Evolutionary conservation across 2,113 vertebrate genomes (phyloP).

Genomic region (Mola mola): DNA sequence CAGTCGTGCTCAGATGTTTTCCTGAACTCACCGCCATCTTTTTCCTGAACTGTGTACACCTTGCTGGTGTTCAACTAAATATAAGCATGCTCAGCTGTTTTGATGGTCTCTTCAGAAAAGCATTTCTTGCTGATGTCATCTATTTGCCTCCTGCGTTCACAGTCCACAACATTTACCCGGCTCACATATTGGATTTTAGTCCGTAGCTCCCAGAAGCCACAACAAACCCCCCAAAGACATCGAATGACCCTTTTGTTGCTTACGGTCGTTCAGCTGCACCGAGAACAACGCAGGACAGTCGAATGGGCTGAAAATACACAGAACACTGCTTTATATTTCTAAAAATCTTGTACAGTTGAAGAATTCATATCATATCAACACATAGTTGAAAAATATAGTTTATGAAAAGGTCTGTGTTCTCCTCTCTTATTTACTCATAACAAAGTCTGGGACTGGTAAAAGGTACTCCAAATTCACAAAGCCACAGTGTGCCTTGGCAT

Average conservation of each 20-base stretch:
- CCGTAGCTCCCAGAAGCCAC: slow-evolving; percentile 34
- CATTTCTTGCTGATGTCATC: slow-evolving; percentile 46
- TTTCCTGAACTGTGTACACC: neutral
- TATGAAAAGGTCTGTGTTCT: slow-evolving; percentile 36
- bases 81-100: neutral
- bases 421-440: slow-evolving; percentile 65
- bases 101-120: slow-evolving; percentile 12
- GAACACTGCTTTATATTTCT: slow-evolving; percentile 29
- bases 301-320: slow-evolving; percentile 2
- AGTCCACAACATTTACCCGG: slow-evolving; percentile 35
- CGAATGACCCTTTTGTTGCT: slow-evolving; percentile 61
- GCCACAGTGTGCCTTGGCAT: slow-evolving; percentile 29
- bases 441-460: slow-evolving; percentile 66
- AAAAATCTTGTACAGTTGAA: slow-evolving; percentile 15
- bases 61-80: neutral
- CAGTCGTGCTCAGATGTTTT: neutral
- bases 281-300: slow-evolving; percentile 40
- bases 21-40: neutral
- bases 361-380: slow-evolving; percentile 49
- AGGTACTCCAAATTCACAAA: slow-evolving; percentile 34
- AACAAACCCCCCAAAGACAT: slow-evolving; percentile 16
- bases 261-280: slow-evolving; percentile 40
- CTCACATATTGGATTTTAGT: slow-evolving; percentile 27
- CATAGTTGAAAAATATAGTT: slow-evolving; percentile 54
- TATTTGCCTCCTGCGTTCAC: slow-evolving; percentile 55